Evolutionary conservation across 2,888 invertebrate genomes (phyloP).

Genomic region (Hypena proboscidalis): DNA sequence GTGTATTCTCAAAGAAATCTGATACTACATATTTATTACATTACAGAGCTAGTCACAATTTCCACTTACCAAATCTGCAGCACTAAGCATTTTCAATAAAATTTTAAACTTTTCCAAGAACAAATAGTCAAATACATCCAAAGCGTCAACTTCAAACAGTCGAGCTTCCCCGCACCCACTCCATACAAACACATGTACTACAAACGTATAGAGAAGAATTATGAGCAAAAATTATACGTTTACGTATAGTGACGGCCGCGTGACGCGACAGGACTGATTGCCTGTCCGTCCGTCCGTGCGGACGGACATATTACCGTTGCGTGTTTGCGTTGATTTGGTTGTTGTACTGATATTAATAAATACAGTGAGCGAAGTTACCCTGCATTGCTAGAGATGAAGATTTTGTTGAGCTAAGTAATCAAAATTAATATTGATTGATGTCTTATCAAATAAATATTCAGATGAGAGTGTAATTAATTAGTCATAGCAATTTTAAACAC

Average conservation of each 20-base stretch:
- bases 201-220: conserved; percentile 37
- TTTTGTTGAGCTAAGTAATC: too few species aligned
- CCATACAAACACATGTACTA: neutral
- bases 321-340: conserved; percentile 43
- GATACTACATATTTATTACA: too few species aligned
- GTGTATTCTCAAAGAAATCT: too few species aligned
- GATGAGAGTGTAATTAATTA: too few species aligned
- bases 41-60: too few species aligned
- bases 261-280: conserved; percentile 56
- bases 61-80: too few species aligned
- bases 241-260: conserved; percentile 42
- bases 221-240: conserved; percentile 53
- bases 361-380: conserved; percentile 18
- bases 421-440: too few species aligned
- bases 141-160: neutral
- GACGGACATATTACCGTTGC: conserved; percentile 41
- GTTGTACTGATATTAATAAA: conserved; percentile 39
- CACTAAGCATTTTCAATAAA: too few species aligned
- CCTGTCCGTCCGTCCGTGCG: conserved; percentile 58
- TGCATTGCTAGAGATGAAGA: neutral
- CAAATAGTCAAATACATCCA: too few species aligned
- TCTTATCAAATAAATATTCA: too few species aligned
- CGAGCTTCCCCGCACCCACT: neutral
- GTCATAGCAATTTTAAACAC: too few species aligned
- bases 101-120: too few species aligned